These are phyloP conservation scores for Chaetodon trifascialis DNA, from an alignment of 2,113 vertebrate genomes.

Conservation along the genomic window DNA sequence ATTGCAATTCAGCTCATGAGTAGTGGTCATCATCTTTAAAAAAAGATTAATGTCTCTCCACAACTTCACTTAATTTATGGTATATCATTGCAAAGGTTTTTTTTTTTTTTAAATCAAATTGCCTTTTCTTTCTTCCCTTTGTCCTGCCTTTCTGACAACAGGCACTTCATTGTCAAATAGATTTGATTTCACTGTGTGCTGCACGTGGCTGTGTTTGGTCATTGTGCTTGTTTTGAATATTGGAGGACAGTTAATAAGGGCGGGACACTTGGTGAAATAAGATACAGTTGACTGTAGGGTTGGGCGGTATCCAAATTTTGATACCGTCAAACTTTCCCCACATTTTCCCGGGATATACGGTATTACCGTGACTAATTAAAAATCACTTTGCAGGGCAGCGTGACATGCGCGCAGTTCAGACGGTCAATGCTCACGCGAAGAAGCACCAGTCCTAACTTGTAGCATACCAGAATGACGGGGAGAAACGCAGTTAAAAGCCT, in stretches of 20 bases:
- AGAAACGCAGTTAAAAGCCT: too few species aligned
- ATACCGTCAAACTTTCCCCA: too few species aligned
- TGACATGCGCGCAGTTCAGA: too few species aligned
- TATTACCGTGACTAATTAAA: too few species aligned
- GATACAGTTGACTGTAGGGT: neutral
- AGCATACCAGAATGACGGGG: too few species aligned
- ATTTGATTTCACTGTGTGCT: neutral
- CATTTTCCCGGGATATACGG: too few species aligned
- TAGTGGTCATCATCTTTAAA: neutral
- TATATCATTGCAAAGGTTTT: too few species aligned
- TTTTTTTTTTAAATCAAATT: neutral
- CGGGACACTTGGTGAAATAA: neutral
- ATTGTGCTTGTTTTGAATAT: neutral
- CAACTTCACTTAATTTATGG: neutral
- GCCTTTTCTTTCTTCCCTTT: neutral
- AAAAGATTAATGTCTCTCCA: neutral
- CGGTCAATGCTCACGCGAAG: too few species aligned
- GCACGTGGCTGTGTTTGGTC: constrained; percentile 4
- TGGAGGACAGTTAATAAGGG: neutral
- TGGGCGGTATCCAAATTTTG: too few species aligned
- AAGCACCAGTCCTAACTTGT: too few species aligned
- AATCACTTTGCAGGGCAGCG: too few species aligned
- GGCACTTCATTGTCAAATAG: neutral
- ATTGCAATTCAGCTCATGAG: neutral
- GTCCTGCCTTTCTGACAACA: neutral